Evolutionary conservation across 2,113 vertebrate species (phyloP).

Genomic region (Ondatra zibethicus): DNA sequence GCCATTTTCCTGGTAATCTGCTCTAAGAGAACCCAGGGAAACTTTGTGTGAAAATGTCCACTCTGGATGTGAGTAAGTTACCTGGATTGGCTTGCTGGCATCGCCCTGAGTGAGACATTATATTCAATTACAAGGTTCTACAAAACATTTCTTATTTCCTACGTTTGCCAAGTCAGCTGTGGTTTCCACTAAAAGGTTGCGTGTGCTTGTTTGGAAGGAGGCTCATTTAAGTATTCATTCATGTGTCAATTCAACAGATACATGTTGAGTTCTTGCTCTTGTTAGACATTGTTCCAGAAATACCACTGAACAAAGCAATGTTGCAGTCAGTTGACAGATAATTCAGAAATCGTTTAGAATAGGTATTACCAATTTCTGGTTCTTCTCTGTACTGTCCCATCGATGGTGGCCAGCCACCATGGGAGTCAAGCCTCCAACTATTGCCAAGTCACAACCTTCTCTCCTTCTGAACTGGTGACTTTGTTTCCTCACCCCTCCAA

Average conservation of each 20-base stretch:
- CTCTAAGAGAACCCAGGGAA: background rate
- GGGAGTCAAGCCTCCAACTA: background rate
- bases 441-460: background rate
- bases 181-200: background rate
- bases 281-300: background rate
- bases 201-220: background rate
- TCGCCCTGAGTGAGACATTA: background rate
- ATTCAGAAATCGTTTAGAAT: background rate
- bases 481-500: background rate
- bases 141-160: conserved; percentile 23
- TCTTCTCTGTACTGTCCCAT: background rate
- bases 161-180: background rate
- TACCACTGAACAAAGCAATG: background rate
- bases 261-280: background rate
- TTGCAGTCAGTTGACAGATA: background rate
- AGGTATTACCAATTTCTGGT: background rate
- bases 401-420: background rate
- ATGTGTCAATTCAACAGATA: background rate
- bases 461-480: background rate
- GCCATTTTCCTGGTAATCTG: conserved; percentile 31
- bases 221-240: background rate
- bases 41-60: background rate
- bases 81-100: background rate
- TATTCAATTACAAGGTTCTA: background rate
- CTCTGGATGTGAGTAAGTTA: background rate